Evolutionary conservation across 1,140 invertebrate species (phyloP), one percentile per base, ranked within the genome.

Genomic region (Lordiphosa clarofinis): DNA sequence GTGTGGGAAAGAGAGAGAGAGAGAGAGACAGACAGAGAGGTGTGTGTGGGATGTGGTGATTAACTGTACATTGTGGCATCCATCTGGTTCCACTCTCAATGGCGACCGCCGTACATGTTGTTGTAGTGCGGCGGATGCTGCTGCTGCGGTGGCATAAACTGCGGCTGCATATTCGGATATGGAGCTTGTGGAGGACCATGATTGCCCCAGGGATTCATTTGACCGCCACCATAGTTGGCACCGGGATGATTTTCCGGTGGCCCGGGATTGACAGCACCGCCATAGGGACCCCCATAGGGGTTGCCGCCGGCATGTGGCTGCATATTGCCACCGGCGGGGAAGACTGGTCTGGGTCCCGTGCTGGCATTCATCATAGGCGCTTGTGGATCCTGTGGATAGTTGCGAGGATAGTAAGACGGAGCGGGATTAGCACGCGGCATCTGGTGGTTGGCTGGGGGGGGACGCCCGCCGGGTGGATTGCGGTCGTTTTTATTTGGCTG

Each of bases 121-220:
- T 63, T 70, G 38, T 64, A 73, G n/a, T 65, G 71, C 39, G 53
- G 52, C 15, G 40, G 56, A 0, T 47, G 55, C 4, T 43, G 63
- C 6, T 60, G 67, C 19, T 56, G 79, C 19, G 24, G 57, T 28
- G 36, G 43, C 48, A 75, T 40, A 37, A 38, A 74, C 36, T 52
- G 59, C 9, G 53, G 71, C 0, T 54, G 50, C 47, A 74, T 56
- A 28, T 57, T 68, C 12, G 54, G 62, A 3, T 39, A 74, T 4
- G 44, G 65, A 8, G 55, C 21, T 36, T 71, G 75, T 0, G 70
- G 44, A 0, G 75, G 56, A 11, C 52, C 70, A 52, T 58, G 58
- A 39, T 71, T 81, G 31, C 42, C 66, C 75, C 75, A 81, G 11
- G 75, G 57, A 59, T 74, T 74, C 0, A 81, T 53, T 42, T 24